Conservation (phyloP, 2,797 vertebrate genomes). For the Etheostoma nigrum region DNA sequence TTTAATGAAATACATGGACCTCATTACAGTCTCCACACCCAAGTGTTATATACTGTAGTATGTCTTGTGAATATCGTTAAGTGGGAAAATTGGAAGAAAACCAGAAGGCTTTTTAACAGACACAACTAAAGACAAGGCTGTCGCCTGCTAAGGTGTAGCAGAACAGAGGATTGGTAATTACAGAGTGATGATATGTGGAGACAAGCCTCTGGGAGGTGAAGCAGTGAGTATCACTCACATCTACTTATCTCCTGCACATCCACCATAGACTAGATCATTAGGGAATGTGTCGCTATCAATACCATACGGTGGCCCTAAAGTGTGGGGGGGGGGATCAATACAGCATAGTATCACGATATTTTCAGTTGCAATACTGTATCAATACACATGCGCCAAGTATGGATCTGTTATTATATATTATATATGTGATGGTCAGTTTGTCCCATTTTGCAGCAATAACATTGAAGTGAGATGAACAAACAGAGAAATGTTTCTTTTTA, state of each 20-base stretch:
- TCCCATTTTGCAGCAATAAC: too few species aligned
- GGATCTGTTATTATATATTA: too few species aligned
- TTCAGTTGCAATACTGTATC: too few species aligned
- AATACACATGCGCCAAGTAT: too few species aligned
- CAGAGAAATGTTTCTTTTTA: too few species aligned
- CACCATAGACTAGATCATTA: constrained; percentile 72
- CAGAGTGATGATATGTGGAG: constrained; percentile 59
- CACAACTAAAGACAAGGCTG: constrained; percentile 40
- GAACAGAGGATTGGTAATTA: constrained; percentile 67
- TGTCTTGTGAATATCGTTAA: constrained; percentile 14
- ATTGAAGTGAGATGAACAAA: too few species aligned
- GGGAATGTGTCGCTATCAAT: constrained; percentile 60
- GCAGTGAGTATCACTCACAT: constrained; percentile 67
- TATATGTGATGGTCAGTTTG: too few species aligned
- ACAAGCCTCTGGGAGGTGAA: constrained; percentile 56
- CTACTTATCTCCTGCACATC: constrained; percentile 62
- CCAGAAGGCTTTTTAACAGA: constrained; percentile 38
- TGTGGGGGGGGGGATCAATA: too few species aligned
- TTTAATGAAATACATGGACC: constrained; percentile 43
- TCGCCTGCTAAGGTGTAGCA: constrained; percentile 60
- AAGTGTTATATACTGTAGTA: constrained; percentile 1
- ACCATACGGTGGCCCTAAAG: background rate
- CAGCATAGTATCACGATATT: too few species aligned
- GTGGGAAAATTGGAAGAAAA: constrained; percentile 44
- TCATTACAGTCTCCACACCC: constrained; percentile 26